Percentiles rank a stretch among this genome's conserved stretches.
Conservation (phyloP, 2,888 invertebrate species). For the Phanerotoma sp. region DNA sequence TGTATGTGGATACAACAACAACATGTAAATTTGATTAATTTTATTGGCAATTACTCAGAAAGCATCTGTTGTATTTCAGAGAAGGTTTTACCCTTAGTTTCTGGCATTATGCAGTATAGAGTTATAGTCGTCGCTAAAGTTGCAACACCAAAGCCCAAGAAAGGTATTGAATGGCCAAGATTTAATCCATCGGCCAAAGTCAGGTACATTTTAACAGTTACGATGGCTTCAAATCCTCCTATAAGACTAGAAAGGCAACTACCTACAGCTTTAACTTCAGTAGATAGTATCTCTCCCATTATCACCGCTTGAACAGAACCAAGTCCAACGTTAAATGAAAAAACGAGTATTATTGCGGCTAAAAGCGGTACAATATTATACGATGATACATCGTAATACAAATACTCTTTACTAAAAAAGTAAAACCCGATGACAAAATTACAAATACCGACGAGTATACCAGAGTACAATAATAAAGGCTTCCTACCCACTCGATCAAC, state of each 20-base stretch:
- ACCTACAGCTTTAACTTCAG: constrained; percentile 40
- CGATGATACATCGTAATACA: constrained; percentile 24
- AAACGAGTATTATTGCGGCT: constrained; percentile 35
- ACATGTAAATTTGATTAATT: too few relatives aligned
- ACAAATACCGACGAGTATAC: constrained; percentile 32
- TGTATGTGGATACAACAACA: too few relatives aligned
- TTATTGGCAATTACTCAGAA: constrained; percentile 25
- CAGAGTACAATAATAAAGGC: constrained; percentile 56
- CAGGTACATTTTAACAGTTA: constrained; percentile 39
- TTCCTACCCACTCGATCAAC: constrained; percentile 58
- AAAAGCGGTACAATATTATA: constrained; percentile 35
- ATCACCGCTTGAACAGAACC: constrained; percentile 36
- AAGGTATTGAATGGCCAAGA: constrained; percentile 39
- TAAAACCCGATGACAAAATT: constrained; percentile 37
- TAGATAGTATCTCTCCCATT: constrained; percentile 41
- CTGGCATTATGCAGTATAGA: constrained; percentile 36
- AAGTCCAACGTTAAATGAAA: constrained; percentile 40
- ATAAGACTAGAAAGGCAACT: constrained; percentile 32
- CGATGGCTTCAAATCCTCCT: constrained; percentile 30
- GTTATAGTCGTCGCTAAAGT: constrained; percentile 27
- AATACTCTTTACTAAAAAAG: constrained; percentile 40
- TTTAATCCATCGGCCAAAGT: constrained; percentile 36
- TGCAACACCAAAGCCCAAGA: constrained; percentile 33
- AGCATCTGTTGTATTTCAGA: constrained; percentile 41
- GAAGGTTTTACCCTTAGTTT: constrained; percentile 45